phyloP scores from a whole-genome alignment of 2,113 vertebrate species.

The Phrynosoma blainvillii region DNA sequence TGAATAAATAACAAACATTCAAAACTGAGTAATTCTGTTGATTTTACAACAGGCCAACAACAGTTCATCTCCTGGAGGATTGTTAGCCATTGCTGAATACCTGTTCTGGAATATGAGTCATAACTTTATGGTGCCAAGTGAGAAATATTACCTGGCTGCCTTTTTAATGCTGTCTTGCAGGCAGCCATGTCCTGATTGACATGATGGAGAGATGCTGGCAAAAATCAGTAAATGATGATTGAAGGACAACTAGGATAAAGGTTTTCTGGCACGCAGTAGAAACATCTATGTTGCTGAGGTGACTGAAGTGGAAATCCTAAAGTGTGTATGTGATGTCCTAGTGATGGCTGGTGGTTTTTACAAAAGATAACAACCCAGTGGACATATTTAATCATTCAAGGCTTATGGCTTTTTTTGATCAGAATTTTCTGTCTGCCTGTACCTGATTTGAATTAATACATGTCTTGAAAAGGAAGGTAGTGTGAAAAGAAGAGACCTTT shows the following conservation, averaged over 20 bases:
- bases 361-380: not conserved
- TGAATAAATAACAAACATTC: not conserved
- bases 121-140: not conserved
- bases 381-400: not conserved
- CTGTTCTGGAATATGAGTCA: not conserved
- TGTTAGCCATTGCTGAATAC: not conserved
- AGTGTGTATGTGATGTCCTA: not conserved
- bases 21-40: not conserved
- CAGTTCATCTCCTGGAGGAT: too few species aligned
- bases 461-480: not conserved
- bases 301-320: not conserved
- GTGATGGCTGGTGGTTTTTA: not conserved
- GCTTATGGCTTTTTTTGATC: not conserved
- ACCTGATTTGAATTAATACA: not conserved
- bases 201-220: not conserved
- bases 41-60: not conserved
- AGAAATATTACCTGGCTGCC: not conserved
- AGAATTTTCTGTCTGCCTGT: not conserved
- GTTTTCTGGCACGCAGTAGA: not conserved
- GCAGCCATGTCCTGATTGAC: not conserved
- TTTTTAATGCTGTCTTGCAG: not conserved
- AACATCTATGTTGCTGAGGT: not conserved
- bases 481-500: not conserved
- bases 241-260: not conserved
- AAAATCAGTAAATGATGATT: not conserved